Evolutionary conservation across 2,797 vertebrate genomes (phyloP).

Genomic region (Halcyon smyrnensis): DNA sequence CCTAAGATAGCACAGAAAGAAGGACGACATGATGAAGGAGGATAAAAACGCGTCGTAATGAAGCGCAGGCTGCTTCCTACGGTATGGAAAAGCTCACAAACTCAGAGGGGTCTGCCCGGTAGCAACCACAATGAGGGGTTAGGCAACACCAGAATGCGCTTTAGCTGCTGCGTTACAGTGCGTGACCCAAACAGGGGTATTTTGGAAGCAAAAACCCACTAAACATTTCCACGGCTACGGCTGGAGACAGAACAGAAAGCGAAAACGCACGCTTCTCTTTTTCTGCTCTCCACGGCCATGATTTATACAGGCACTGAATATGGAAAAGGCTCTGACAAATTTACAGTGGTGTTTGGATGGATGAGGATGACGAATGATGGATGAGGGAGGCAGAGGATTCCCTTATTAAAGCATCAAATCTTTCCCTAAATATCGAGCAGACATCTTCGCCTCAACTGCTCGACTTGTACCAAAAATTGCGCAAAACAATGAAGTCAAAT

Average conservation of each 20-base stretch:
- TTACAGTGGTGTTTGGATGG: slow-evolving; percentile 79
- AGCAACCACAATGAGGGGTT: slow-evolving; percentile 50
- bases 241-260: slow-evolving; percentile 37
- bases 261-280: slow-evolving; percentile 58
- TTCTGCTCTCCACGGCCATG: slow-evolving; percentile 67
- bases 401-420: slow-evolving; percentile 82
- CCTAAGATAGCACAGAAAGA: slow-evolving; percentile 73
- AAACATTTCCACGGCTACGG: slow-evolving; percentile 6
- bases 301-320: slow-evolving; percentile 80
- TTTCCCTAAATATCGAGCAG: slow-evolving; percentile 75
- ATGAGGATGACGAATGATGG: slow-evolving; percentile 78
- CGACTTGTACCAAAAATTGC: slow-evolving; percentile 40
- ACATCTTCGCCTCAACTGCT: slow-evolving; percentile 41
- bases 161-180: slow-evolving; percentile 10
- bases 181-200: not conserved
- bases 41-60: slow-evolving; percentile 66
- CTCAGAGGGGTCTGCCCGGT: slow-evolving; percentile 23
- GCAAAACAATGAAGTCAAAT: slow-evolving; percentile 1
- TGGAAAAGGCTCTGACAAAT: slow-evolving; percentile 81
- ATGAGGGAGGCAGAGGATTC: slow-evolving; percentile 79
- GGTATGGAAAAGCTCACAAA: not conserved
- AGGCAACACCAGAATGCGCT: not conserved
- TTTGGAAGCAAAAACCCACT: slow-evolving; percentile 36
- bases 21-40: slow-evolving; percentile 62
- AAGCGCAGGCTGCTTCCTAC: slow-evolving; percentile 43